Conservation (phyloP, 37 sponge, comb jelly and placozoan genomes). For the Ephydatia muelleri region DNA sequence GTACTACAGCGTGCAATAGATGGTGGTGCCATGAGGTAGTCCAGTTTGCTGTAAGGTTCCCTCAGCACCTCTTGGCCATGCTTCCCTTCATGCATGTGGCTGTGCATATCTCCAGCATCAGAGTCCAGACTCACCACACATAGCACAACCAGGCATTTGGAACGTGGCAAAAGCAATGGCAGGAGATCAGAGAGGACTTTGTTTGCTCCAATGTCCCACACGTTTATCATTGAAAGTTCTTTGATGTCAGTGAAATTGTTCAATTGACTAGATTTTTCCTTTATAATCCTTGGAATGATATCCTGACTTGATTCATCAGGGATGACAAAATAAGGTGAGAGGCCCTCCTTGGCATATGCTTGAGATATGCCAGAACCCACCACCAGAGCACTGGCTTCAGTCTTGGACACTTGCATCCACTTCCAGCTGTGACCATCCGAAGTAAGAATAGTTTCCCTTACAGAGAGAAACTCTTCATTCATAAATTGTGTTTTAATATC, state of each 20-base stretch:
- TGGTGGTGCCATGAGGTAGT: background rate
- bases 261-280: background rate
- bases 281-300: background rate
- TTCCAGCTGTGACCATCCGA: background rate
- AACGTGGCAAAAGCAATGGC: background rate
- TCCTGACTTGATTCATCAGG: background rate
- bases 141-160: background rate
- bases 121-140: background rate
- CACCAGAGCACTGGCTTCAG: background rate
- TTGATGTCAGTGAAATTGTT: background rate
- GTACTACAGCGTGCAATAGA: background rate
- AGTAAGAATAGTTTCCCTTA: background rate
- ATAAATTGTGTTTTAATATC: background rate
- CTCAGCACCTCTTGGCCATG: background rate
- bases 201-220: background rate
- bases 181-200: background rate
- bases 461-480: background rate
- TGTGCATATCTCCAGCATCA: background rate
- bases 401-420: background rate
- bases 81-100: background rate
- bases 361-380: background rate
- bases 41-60: background rate
- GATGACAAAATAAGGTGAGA: background rate
- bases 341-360: background rate
- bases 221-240: background rate